These are phyloP conservation scores for Diuraphis noxia DNA, from an alignment of 1,140 invertebrate species.

Conservation along the genomic window DNA sequence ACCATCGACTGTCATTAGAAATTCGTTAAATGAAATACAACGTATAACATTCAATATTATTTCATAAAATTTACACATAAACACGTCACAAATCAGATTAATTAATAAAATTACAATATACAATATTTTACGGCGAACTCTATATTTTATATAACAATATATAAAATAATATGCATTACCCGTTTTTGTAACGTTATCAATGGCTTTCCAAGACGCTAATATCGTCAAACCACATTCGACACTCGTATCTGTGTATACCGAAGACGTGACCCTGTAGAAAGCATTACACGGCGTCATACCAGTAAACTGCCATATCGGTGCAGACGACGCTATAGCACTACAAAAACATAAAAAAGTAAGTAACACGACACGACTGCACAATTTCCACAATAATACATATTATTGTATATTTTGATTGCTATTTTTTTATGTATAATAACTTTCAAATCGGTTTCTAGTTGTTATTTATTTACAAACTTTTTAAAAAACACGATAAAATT, in stretches of 20 bases:
- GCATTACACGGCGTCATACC: slow-evolving; percentile 78
- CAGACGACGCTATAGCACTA: slow-evolving; percentile 93
- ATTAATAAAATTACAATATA: not conserved
- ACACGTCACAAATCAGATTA: not conserved
- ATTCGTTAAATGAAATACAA: not conserved
- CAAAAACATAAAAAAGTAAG: not conserved
- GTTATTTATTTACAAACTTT: no score
- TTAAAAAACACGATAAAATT: no score
- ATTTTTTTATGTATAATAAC: no score
- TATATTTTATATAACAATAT: not conserved
- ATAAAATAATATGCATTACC: slow-evolving; percentile 59
- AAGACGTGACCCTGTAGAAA: slow-evolving; percentile 78
- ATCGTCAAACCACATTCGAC: slow-evolving; percentile 75
- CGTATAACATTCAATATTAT: not conserved
- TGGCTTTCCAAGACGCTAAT: slow-evolving; percentile 74
- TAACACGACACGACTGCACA: not conserved
- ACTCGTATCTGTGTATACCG: slow-evolving; percentile 70
- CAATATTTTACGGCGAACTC: not conserved
- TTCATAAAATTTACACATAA: not conserved
- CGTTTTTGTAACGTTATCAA: slow-evolving; percentile 66
- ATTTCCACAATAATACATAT: not conserved
- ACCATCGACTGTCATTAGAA: slow-evolving; percentile 64
- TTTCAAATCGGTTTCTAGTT: no score
- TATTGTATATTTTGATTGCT: not conserved
- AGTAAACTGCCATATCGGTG: slow-evolving; percentile 88